phyloP scores from a whole-genome alignment of 2,888 invertebrate species.

The Tuberolachnus salignus region DNA sequence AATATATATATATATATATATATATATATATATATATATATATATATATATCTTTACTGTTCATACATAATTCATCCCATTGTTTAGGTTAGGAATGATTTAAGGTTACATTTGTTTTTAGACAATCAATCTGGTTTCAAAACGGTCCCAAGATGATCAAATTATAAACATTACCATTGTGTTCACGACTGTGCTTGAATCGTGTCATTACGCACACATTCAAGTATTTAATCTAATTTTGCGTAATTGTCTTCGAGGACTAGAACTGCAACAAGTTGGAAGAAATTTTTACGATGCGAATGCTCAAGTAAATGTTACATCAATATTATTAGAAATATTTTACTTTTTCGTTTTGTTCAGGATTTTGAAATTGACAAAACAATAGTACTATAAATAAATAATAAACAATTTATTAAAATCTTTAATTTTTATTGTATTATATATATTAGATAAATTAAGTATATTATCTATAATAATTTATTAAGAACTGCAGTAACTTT shows the following conservation, averaged over 20 bases:
- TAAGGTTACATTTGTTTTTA: constrained; percentile 4
- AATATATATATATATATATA: too few species aligned
- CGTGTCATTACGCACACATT: constrained; percentile 73
- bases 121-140: constrained; percentile 47
- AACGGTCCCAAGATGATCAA: background rate
- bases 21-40: too few species aligned
- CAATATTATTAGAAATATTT: background rate
- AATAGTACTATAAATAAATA: too few species aligned
- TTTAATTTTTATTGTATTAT: too few species aligned
- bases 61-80: too few species aligned
- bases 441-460: too few species aligned
- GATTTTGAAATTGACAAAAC: too few species aligned
- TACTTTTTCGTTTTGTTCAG: background rate
- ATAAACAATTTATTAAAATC: too few species aligned
- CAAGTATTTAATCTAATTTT: constrained; percentile 81
- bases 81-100: background rate
- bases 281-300: constrained; percentile 76
- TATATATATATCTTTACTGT: too few species aligned
- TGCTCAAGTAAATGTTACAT: constrained; percentile 67
- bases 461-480: too few species aligned
- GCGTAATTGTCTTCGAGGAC: constrained; percentile 70
- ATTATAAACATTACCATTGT: constrained; percentile 60
- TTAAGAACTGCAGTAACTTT: too few species aligned
- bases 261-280: constrained; percentile 73
- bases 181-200: constrained; percentile 69